Conservation (phyloP, 2,888 invertebrate genomes). For the Allolobophora icterica region DNA sequence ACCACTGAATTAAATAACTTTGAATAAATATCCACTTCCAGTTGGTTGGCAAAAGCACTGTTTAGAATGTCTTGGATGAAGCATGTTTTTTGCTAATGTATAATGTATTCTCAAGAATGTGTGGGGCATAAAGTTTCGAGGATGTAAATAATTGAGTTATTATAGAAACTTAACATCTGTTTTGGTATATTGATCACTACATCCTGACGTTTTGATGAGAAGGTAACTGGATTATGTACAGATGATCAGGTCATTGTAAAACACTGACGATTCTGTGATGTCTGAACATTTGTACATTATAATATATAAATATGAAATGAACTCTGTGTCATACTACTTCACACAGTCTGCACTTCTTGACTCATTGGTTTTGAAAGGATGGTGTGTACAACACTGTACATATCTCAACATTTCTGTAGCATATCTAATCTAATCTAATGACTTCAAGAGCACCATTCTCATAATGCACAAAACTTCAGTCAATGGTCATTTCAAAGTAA, state of each 20-base stretch:
- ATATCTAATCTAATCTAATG: neutral
- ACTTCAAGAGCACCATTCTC: neutral
- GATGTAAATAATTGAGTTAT: conserved; percentile 5
- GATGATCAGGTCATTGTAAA: conserved; percentile 17
- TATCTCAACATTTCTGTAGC: neutral
- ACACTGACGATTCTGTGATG: conserved; percentile 17
- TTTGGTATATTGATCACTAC: neutral
- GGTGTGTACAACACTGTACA: too few relatives aligned
- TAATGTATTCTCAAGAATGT: neutral
- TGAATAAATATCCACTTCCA: neutral
- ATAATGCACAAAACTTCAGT: too few relatives aligned
- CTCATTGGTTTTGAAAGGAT: neutral
- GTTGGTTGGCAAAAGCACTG: neutral
- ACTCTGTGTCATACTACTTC: neutral
- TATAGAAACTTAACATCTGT: conserved; percentile 17
- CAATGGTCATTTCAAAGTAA: neutral
- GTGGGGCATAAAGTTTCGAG: neutral
- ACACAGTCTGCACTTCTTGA: too few relatives aligned
- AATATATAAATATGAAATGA: neutral
- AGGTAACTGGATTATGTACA: neutral
- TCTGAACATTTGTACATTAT: conserved; percentile 17
- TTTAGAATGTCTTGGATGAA: neutral
- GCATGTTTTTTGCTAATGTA: neutral
- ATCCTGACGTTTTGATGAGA: neutral
- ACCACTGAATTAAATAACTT: neutral